Evolutionary conservation across 1,140 invertebrate species (phyloP), one percentile per base, ranked within the genome.

Genomic region (Amphibalanus amphitrite): DNA sequence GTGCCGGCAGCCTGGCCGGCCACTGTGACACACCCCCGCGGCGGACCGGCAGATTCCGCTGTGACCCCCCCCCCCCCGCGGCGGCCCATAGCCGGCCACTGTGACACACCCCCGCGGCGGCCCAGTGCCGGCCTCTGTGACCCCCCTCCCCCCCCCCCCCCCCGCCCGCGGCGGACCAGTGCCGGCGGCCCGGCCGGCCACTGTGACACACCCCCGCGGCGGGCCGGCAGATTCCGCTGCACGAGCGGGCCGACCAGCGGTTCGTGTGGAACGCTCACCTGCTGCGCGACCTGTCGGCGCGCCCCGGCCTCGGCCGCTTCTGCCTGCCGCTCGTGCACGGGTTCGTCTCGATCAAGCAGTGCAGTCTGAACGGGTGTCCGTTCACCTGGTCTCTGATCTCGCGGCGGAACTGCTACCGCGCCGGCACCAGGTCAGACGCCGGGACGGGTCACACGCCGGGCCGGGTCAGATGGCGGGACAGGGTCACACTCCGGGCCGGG

Each of bases 391-490:
- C 87, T n/a, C 81, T 98, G 23, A 86, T 98, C 67, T 96, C 94
- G 1, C 83, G 95, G 28, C 82, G 95, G 67, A 89, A 88, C 77
- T 84, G 89, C 67, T 84, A 89, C 72, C 81, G 93, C 73, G 92
- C 93, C 67, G 95, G 94, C 8, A 82, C 81, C 33, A 82, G 92
- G 72, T 85, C 93, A 73, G 94, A 88, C 88, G 0, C 81, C 90
- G 74, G 95, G 95, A 0, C 86, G 95, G 78, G 92, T 95, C 64
- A 93, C 96, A 0, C 99, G 99, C 84, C 98, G 90, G 82, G 95
- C 99, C 0, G 96, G 99, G 84, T 97, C 95, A 0, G 87, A 88
- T 20, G 47, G 10, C 33, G 33, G 33, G 33, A 59, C 47, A 13
- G 1, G 38, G 38, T 38, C 38, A 38, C 6, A 17, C 6, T 38